Percentiles rank a stretch among this genome's conserved stretches.
These are phyloP conservation scores for Notocelia uddmanniana DNA, from an alignment of 2,888 invertebrate species.

Conservation along the genomic window DNA sequence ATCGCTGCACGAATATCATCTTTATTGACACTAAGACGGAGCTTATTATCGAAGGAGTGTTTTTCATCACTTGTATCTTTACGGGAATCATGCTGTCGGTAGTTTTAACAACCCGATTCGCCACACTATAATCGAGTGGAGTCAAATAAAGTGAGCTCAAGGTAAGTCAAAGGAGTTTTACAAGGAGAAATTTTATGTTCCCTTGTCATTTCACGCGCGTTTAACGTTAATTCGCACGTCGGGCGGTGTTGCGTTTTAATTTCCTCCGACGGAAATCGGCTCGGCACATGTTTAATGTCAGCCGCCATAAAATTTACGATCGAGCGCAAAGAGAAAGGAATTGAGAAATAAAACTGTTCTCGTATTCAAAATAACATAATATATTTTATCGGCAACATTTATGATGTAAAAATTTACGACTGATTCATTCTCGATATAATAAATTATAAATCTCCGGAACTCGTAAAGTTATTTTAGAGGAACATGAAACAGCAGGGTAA, in stretches of 20 bases:
- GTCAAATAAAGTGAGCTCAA: constrained; percentile 64
- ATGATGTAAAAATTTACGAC: constrained; percentile 68
- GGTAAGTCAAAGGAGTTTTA: constrained; percentile 55
- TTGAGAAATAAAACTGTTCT: constrained; percentile 74
- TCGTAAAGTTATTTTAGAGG: constrained; percentile 49
- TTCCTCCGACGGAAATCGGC: constrained; percentile 66
- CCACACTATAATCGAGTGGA: constrained; percentile 76
- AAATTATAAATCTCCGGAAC: constrained; percentile 67
- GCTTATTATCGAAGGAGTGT: constrained; percentile 49
- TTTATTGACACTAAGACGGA: constrained; percentile 55
- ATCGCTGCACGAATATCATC: constrained; percentile 52
- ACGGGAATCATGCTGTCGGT: constrained; percentile 55
- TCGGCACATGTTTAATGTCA: constrained; percentile 66
- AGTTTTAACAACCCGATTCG: constrained; percentile 78
- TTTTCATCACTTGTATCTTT: constrained; percentile 51
- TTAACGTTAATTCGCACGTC: constrained; percentile 77
- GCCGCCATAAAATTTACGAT: constrained; percentile 68
- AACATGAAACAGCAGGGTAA: constrained; percentile 13
- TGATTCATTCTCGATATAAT: constrained; percentile 64
- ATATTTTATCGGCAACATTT: constrained; percentile 69
- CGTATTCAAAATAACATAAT: constrained; percentile 70
- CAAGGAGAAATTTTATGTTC: constrained; percentile 77
- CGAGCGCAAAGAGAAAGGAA: constrained; percentile 63
- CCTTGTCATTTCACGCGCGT: constrained; percentile 81
- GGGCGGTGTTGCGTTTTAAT: constrained; percentile 70